Evolutionary conservation across 2,113 vertebrate species (phyloP), one percentile per base, ranked within the genome.

Genomic region (Tragelaphus buxtoni): DNA sequence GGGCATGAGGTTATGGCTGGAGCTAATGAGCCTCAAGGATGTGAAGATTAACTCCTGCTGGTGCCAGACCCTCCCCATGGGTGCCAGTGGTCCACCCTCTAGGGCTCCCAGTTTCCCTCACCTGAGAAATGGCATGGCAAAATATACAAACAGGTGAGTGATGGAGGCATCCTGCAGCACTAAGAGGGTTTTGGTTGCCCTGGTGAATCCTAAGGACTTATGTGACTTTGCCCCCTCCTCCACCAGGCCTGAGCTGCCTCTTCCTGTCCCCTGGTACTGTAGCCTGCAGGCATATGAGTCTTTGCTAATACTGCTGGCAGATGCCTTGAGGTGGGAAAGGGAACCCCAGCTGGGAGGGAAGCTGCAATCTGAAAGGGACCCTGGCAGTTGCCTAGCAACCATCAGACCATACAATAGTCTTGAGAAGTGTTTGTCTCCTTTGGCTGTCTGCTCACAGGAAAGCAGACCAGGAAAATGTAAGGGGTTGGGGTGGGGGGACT

Each of bases 261-360:
- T 77, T 88, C n/a, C 42, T 84, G 60, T 35, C 56, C 49, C 8
- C 88, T 45, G 20, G 47, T 30, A 35, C 4, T 26, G 9, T 30
- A 96, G 63, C 95, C 95, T 96, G 79, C 13, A 86, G 51, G 96
- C 91, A 14, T 80, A 82, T 45, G 85, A 97, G 14, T 96, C 92
- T 90, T 94, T 95, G 88, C 86, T 87, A 93, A 63, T 90, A 96
- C 7, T 90, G 55, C 88, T 91, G 74, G 49, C 42, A 58, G 81
- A 45, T 1, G 11, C 5, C 8, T 11, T n/a, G 13, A 74, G 32
- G 4, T 7, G 10, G 39, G 47, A 14, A 77, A 11, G 69, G 61
- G 51, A 17, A 77, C 51, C 47, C 42, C 82, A 51, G 76, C 81
- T 94, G 47, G 92, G 45, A 72, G 32, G 32, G 30, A 32, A 2